phyloP scores from a whole-genome alignment of 1,140 invertebrate genomes.

The Diorhabda sublineata region DNA sequence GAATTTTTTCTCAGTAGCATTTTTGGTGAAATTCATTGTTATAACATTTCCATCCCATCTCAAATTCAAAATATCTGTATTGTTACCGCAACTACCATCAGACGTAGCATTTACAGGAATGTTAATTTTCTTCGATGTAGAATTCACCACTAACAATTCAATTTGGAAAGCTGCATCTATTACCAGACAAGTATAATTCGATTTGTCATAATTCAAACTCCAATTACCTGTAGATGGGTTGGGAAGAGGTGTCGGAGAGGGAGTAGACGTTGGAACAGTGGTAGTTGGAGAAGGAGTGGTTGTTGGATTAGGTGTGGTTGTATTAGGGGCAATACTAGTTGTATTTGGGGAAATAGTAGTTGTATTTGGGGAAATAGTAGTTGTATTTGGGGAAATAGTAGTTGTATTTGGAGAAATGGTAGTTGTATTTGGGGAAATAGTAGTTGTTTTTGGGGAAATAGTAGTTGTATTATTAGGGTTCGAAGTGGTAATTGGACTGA shows the following conservation, averaged over 20 bases:
- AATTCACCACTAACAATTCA: conserved; percentile 50
- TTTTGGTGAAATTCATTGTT: conserved; percentile 49
- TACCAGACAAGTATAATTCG: conserved; percentile 55
- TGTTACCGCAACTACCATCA: conserved; percentile 48
- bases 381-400: conserved; percentile 30
- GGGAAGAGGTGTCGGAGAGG: conserved; percentile 26
- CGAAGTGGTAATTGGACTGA: neutral
- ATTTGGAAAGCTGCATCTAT: conserved; percentile 59
- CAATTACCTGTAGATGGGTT: conserved; percentile 47
- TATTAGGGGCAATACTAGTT: conserved; percentile 23
- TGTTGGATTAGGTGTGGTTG: conserved; percentile 34
- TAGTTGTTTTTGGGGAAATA: neutral
- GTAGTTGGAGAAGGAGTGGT: conserved; percentile 38
- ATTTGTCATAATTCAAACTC: conserved; percentile 46
- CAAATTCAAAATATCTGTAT: conserved; percentile 49
- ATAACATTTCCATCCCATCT: conserved; percentile 45
- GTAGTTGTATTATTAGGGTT: neutral
- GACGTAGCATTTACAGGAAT: conserved; percentile 47
- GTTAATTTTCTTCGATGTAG: conserved; percentile 42
- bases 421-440: neutral
- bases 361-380: conserved; percentile 27
- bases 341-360: conserved; percentile 28
- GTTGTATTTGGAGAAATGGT: conserved; percentile 8
- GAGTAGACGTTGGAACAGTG: conserved; percentile 37
- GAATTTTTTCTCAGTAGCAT: conserved; percentile 41